phyloP scores from a whole-genome alignment of 2,888 invertebrate species.

The Lochmaea capreae region DNA sequence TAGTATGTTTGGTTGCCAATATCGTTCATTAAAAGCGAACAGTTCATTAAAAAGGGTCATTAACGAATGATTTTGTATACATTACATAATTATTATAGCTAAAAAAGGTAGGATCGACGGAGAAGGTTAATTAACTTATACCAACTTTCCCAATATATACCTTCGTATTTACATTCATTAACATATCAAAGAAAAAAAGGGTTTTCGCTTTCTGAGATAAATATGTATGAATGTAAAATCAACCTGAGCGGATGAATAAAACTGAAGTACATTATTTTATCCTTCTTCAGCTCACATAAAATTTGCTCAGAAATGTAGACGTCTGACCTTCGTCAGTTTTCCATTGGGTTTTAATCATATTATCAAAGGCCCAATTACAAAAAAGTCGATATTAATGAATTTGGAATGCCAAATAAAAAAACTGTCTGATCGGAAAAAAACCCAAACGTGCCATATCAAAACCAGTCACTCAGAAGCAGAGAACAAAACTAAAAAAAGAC shows the following conservation, averaged over 20 bases:
- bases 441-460: no score
- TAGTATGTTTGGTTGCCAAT: no score
- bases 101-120: no score
- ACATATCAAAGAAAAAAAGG: constrained; percentile 1
- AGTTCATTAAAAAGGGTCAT: no score
- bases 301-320: neutral
- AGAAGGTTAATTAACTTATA: neutral
- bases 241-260: neutral
- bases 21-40: no score
- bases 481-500: no score
- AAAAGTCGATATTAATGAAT: neutral
- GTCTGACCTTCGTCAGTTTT: neutral
- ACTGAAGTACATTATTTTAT: neutral
- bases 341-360: neutral
- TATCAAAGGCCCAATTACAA: neutral
- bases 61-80: no score
- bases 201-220: neutral
- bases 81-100: no score
- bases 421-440: neutral
- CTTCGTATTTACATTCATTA: neutral
- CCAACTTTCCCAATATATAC: neutral
- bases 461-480: no score
- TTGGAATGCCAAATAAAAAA: neutral
- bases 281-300: neutral
- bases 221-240: constrained; percentile 7